A percentile compares a stretch with the other conserved stretches of the same genome.
phyloP scores from a whole-genome alignment of 2,888 invertebrate species.

The Drosophila quinaria region DNA sequence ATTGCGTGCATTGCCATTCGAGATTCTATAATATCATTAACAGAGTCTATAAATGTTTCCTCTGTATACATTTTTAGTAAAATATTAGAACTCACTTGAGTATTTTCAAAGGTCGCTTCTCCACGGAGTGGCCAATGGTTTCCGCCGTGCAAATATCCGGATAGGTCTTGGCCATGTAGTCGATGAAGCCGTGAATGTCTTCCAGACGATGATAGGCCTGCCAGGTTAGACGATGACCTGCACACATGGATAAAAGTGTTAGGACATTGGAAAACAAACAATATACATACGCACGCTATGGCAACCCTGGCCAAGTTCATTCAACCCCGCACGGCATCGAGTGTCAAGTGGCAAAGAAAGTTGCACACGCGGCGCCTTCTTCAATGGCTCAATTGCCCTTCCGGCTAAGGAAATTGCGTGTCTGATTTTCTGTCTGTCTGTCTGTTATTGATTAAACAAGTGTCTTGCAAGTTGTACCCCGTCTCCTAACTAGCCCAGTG shows the following conservation, averaged over 20 bases:
- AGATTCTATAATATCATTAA: conserved; percentile 86
- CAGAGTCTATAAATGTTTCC: neutral
- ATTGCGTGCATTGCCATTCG: conserved; percentile 88
- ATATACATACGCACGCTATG: conserved; percentile 29
- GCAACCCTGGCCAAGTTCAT: conserved; percentile 57
- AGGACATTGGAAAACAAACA: conserved; percentile 6
- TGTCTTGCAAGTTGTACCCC: conserved; percentile 39
- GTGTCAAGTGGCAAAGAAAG: conserved; percentile 55
- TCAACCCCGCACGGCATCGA: conserved; percentile 40
- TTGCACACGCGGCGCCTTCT: conserved; percentile 2
- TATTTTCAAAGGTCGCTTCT: conserved; percentile 91
- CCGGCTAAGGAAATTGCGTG: conserved; percentile 61
- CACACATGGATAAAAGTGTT: neutral
- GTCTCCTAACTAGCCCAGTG: conserved; percentile 11
- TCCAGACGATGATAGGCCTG: conserved; percentile 90
- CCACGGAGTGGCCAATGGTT: conserved; percentile 91
- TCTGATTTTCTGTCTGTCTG: conserved; percentile 35
- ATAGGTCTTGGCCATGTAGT: conserved; percentile 90
- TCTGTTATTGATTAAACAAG: conserved; percentile 74
- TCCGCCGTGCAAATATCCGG: conserved; percentile 91
- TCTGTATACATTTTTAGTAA: neutral
- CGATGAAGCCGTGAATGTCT: conserved; percentile 90
- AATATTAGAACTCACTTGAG: conserved; percentile 79
- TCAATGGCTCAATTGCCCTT: conserved; percentile 45
- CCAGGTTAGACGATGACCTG: conserved; percentile 90